phyloP scores from a whole-genome alignment of 2,888 invertebrate genomes.

The Aporophyla lueneburgensis region DNA sequence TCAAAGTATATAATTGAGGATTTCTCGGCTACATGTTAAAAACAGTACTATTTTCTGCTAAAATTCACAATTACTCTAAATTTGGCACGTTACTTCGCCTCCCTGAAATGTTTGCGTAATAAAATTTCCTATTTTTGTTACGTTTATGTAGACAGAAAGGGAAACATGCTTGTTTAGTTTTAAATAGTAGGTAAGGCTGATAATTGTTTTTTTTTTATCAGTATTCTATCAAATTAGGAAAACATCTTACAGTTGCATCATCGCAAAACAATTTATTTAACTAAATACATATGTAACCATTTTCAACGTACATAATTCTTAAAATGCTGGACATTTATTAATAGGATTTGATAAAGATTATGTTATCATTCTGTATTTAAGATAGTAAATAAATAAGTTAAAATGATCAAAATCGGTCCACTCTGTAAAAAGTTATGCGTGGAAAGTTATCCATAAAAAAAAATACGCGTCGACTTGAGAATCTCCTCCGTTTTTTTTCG shows the following conservation, averaged over 20 bases:
- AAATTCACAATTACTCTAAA: slow-evolving; percentile 25
- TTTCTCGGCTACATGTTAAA: slow-evolving; percentile 32
- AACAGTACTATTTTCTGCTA: slow-evolving; percentile 20
- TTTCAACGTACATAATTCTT: background rate
- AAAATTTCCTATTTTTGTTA: slow-evolving; percentile 22
- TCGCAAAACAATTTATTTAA: background rate
- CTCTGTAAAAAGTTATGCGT: no score
- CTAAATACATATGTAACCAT: background rate
- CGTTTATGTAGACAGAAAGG: background rate
- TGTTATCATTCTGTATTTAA: background rate
- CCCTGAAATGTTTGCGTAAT: slow-evolving; percentile 16
- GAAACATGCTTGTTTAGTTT: slow-evolving; percentile 4
- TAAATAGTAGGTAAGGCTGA: background rate
- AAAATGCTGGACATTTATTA: background rate
- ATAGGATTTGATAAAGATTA: background rate
- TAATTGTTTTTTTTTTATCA: slow-evolving; percentile 7
- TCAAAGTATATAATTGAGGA: slow-evolving; percentile 1
- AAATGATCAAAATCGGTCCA: no score
- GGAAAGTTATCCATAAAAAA: no score
- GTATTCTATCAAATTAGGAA: slow-evolving; percentile 20
- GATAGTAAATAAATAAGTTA: slow-evolving; percentile 3
- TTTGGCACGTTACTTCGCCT: slow-evolving; percentile 36
- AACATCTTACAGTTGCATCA: background rate
- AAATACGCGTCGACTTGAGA: no score
- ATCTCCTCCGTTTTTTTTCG: no score